These are phyloP conservation scores for Diarsia dahlii DNA, from an alignment of 2,888 invertebrate species.

Conservation along the genomic window DNA sequence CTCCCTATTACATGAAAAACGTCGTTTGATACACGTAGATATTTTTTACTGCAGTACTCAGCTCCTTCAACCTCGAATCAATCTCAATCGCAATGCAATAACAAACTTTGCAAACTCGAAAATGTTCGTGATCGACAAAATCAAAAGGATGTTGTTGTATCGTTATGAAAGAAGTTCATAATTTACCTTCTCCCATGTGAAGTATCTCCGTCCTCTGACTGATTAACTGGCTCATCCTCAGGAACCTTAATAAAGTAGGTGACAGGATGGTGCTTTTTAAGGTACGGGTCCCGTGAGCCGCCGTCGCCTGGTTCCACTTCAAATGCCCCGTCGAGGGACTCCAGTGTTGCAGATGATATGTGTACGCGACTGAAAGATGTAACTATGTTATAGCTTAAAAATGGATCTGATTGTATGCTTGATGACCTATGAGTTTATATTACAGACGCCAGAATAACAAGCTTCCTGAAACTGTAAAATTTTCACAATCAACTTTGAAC, in stretches of 20 bases:
- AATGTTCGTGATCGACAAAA: not conserved
- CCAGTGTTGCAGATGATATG: conserved; percentile 97
- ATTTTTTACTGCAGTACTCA: too few relatives aligned
- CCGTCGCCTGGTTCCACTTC: conserved; percentile 98
- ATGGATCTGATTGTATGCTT: not conserved
- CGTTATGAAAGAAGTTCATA: not conserved
- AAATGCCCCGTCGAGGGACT: conserved; percentile 96
- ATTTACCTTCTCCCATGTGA: conserved; percentile 77
- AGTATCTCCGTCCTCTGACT: conserved; percentile 81
- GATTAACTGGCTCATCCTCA: conserved; percentile 93
- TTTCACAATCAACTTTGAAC: too few relatives aligned
- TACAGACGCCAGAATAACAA: too few relatives aligned
- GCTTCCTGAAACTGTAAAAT: too few relatives aligned
- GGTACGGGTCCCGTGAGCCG: conserved; percentile 94
- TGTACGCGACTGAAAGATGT: conserved; percentile 95
- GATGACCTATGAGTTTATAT: not conserved
- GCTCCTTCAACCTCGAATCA: too few relatives aligned
- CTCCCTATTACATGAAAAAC: too few relatives aligned
- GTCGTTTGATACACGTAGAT: too few relatives aligned
- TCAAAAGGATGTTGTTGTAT: not conserved
- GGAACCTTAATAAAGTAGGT: conserved; percentile 95
- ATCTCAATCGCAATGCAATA: too few relatives aligned
- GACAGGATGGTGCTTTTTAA: conserved; percentile 95
- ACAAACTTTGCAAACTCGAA: not conserved
- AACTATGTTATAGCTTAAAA: too few relatives aligned